phyloP scores from a whole-genome alignment of 2,113 vertebrate genomes.

The Eonycteris spelaea region DNA sequence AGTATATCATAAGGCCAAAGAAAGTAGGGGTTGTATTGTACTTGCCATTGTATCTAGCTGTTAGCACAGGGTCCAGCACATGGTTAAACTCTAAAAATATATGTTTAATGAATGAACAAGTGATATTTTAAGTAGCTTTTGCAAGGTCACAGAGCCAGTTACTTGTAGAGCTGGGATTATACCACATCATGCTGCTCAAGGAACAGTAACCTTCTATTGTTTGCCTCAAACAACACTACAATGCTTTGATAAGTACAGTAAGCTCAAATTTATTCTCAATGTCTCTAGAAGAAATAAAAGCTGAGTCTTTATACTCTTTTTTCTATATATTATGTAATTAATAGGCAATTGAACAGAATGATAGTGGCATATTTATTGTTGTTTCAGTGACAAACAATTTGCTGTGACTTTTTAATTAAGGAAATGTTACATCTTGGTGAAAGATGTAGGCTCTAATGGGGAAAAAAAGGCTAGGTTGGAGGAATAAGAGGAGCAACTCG shows the following conservation, averaged over 20 bases:
- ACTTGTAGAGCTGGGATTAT: background rate
- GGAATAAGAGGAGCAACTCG: background rate
- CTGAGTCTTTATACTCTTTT: background rate
- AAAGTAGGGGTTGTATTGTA: background rate
- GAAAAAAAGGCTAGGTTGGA: background rate
- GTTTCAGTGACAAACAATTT: slow-evolving; percentile 21
- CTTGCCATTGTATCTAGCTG: background rate
- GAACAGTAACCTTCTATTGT: background rate
- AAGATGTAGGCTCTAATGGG: background rate
- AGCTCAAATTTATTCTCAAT: background rate
- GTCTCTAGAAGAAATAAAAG: slow-evolving; percentile 9
- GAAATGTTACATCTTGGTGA: background rate
- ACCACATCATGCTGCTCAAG: background rate
- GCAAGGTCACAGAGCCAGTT: background rate
- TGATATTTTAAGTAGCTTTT: background rate
- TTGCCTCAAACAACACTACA: background rate
- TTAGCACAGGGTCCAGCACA: background rate
- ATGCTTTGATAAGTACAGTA: background rate
- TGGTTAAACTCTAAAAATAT: background rate
- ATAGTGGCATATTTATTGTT: slow-evolving; percentile 13
- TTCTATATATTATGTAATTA: background rate
- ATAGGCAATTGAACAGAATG: background rate
- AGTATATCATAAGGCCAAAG: background rate
- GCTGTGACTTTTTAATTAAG: slow-evolving; percentile 38
- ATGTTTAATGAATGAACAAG: background rate